phyloP scores from a whole-genome alignment of 2,113 vertebrate genomes.

The Oncorhynchus gorbuscha region DNA sequence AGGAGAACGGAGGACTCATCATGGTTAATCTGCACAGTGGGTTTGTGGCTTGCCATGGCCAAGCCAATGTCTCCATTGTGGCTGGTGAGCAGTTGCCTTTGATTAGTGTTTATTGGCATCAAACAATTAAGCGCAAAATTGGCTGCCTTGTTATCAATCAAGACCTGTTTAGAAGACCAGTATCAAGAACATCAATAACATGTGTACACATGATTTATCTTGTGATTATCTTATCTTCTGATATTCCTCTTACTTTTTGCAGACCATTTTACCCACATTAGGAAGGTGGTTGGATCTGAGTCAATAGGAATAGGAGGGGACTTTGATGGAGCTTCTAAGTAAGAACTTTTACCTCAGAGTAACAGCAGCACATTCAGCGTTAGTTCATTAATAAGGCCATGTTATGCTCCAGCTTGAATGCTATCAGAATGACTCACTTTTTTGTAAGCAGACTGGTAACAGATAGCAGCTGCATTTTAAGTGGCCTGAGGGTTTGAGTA shows the following conservation, averaged over 20 bases:
- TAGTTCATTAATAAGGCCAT: background rate
- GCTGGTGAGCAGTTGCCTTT: slow-evolving; percentile 75
- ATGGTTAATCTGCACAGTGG: slow-evolving; percentile 84
- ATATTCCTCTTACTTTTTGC: slow-evolving; percentile 24
- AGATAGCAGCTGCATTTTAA: background rate
- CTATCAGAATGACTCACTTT: background rate
- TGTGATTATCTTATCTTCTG: background rate
- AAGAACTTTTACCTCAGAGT: slow-evolving; percentile 36
- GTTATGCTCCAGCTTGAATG: background rate
- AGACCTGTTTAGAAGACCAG: too few relatives aligned
- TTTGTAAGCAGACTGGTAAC: too few relatives aligned
- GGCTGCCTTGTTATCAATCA: too few relatives aligned
- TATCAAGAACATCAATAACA: too few relatives aligned
- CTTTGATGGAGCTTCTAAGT: slow-evolving; percentile 81
- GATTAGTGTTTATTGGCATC: too few relatives aligned
- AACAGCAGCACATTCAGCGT: too few relatives aligned
- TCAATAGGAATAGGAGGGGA: slow-evolving; percentile 87
- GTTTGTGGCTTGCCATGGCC: slow-evolving; percentile 72
- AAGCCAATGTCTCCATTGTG: slow-evolving; percentile 77
- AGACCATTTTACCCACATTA: slow-evolving; percentile 96
- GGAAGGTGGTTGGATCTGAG: slow-evolving; percentile 75
- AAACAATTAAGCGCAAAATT: too few relatives aligned
- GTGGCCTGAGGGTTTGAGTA: background rate
- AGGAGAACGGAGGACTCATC: slow-evolving; percentile 81
- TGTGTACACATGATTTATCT: too few relatives aligned